Evolutionary conservation across 2,113 vertebrate genomes (phyloP), one percentile per base, ranked within the genome.

Genomic region (Riparia riparia): DNA sequence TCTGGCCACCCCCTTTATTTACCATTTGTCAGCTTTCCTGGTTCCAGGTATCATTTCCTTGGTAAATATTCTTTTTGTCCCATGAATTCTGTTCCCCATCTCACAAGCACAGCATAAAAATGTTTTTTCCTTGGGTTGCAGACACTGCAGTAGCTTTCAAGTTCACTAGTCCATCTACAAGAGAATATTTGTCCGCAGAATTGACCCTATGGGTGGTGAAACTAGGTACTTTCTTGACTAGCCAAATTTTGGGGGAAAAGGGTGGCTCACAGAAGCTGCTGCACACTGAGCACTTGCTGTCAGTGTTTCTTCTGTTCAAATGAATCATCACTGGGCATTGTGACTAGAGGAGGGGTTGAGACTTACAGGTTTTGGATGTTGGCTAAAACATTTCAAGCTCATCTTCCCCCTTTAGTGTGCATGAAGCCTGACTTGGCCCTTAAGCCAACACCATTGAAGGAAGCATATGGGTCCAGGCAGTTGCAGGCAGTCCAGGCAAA

Each of bases 271-370:
- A 57, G 20, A 56, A 77, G 32, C 7, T 50, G 47, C 31, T 82
- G 51, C 0, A 0, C 0, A 0, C 49, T 28, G 32, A 91, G 22
- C 16, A n/a, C 45, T 79, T 80, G 31, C 10, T 69, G 53, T 25
- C 65, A 42, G 32, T 61, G 58, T 44, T 94, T 90, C 54, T 74
- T 71, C 58, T 65, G 16, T 68, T 86, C 85, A 56, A 92, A 63
- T 56, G 25, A 90, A 84, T 69, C 44, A 54, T 25, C 16, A 13
- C 1, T 69, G 54, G 31, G 58, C 11, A 74, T 17, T 60, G n/a
- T 34, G 70, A 47, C 17, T 26, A 29, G 61, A 68, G n/a, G 15
- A 78, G 37, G 29, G 57, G 18, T 31, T 4, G 0, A 64, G 28
- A 25, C 7, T 73, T 31, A 32, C 20, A 39, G 10, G 2, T 69